These are phyloP conservation scores for Lucinisca nassula DNA, from an alignment of 2,888 invertebrate species.

Conservation along the genomic window DNA sequence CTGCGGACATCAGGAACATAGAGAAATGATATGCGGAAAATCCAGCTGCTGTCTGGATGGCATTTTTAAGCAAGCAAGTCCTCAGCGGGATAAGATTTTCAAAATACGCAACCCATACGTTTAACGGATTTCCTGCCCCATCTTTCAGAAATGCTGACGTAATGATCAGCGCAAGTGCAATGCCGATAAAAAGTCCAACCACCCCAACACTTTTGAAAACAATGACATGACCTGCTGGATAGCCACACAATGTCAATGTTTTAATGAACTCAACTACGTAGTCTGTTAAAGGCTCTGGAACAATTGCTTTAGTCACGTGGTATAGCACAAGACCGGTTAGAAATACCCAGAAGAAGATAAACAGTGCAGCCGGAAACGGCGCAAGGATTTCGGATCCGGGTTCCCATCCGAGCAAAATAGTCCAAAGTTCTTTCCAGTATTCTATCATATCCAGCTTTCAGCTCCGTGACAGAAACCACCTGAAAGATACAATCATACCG, in stretches of 20 bases:
- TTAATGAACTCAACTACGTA: constrained; percentile 75
- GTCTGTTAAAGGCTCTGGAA: constrained; percentile 57
- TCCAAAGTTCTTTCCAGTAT: background rate
- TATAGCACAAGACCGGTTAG: constrained; percentile 65
- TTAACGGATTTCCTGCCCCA: constrained; percentile 69
- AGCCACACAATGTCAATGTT: constrained; percentile 71
- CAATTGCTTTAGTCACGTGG: constrained; percentile 58
- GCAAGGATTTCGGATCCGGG: constrained; percentile 56
- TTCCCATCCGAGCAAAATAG: constrained; percentile 34
- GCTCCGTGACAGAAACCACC: no score
- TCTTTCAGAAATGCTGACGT: constrained; percentile 54
- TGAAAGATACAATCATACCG: no score
- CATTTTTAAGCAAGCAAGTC: constrained; percentile 57
- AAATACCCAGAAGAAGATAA: constrained; percentile 65
- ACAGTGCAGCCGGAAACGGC: constrained; percentile 56
- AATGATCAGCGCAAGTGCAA: constrained; percentile 65
- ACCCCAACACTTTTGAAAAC: constrained; percentile 70
- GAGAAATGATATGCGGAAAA: constrained; percentile 72
- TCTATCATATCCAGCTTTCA: no score
- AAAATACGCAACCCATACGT: constrained; percentile 66
- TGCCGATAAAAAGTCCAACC: constrained; percentile 61
- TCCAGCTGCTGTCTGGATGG: constrained; percentile 69
- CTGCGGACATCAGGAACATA: constrained; percentile 63
- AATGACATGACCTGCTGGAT: constrained; percentile 74
- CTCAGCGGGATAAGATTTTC: constrained; percentile 54